Conservation (phyloP, 2,113 vertebrate species). For the Trichechus manatus region DNA sequence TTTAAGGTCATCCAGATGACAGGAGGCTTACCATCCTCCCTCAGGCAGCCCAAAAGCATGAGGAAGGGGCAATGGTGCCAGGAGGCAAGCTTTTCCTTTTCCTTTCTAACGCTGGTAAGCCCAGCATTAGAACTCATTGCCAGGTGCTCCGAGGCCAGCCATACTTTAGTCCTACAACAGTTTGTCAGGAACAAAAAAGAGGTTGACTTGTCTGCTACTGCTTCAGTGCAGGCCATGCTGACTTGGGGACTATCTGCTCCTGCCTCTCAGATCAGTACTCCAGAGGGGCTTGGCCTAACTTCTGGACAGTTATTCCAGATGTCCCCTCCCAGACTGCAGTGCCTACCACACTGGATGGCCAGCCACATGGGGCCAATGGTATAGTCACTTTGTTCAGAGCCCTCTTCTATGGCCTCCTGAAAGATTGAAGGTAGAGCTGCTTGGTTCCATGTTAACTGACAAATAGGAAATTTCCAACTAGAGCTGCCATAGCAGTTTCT, state of each 20-base stretch:
- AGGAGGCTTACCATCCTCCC: not conserved
- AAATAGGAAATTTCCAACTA: conserved; percentile 73
- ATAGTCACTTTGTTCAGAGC: not conserved
- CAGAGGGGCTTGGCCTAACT: not conserved
- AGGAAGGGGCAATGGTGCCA: not conserved
- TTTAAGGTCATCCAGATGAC: conserved; percentile 30
- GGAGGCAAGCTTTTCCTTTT: not conserved
- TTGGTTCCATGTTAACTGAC: conserved; percentile 50
- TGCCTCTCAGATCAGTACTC: conserved; percentile 5
- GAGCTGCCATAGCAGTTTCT: conserved; percentile 85
- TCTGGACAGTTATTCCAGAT: not conserved
- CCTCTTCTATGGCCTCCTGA: not conserved
- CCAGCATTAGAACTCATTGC: not conserved
- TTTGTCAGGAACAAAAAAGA: conserved; percentile 38
- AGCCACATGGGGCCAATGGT: not conserved
- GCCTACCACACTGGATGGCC: not conserved
- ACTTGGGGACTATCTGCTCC: not conserved
- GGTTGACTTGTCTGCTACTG: not conserved
- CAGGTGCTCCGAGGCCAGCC: not conserved
- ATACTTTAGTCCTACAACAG: not conserved
- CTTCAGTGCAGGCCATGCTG: not conserved
- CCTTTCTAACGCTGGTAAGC: not conserved
- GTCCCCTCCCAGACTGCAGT: not conserved
- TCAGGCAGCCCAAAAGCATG: not conserved
- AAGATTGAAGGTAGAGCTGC: not conserved